These are phyloP conservation scores for Saccostrea echinata DNA, from an alignment of 1,140 invertebrate genomes.

Conservation along the genomic window DNA sequence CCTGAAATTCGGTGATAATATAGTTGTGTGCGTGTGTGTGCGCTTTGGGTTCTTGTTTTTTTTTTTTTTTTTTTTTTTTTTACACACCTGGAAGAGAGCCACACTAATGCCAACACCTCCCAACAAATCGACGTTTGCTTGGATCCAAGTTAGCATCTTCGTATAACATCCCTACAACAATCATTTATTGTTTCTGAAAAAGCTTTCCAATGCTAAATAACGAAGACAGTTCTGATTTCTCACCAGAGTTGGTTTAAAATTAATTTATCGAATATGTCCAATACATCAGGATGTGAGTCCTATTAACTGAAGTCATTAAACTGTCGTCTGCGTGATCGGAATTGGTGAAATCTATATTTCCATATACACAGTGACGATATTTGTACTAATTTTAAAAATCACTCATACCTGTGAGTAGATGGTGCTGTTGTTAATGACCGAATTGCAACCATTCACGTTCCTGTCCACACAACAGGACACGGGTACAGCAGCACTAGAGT, in stretches of 20 bases:
- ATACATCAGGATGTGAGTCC: background rate
- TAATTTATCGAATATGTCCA: background rate
- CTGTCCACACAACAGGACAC: conserved; percentile 40
- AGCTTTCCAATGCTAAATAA: too few species aligned
- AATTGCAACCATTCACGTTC: conserved; percentile 10
- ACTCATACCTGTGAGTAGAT: conserved; percentile 25
- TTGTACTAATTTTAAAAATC: too few species aligned
- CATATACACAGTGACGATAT: too few species aligned
- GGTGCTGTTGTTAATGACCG: background rate
- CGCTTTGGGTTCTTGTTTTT: too few species aligned
- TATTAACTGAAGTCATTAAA: too few species aligned
- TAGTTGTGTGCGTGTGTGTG: too few species aligned
- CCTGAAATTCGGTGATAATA: background rate
- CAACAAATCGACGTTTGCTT: background rate
- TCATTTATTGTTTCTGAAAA: too few species aligned
- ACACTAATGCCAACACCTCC: background rate
- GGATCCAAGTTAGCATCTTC: background rate
- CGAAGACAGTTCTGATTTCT: too few species aligned
- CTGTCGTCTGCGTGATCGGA: too few species aligned
- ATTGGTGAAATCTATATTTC: too few species aligned
- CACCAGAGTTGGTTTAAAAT: too few species aligned
- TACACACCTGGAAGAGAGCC: background rate
- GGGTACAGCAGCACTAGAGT: conserved; percentile 7
- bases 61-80: background rate
- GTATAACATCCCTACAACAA: conserved; percentile 12